Conservation (phyloP, 2,888 invertebrate species). For the Notocelia uddmanniana region DNA sequence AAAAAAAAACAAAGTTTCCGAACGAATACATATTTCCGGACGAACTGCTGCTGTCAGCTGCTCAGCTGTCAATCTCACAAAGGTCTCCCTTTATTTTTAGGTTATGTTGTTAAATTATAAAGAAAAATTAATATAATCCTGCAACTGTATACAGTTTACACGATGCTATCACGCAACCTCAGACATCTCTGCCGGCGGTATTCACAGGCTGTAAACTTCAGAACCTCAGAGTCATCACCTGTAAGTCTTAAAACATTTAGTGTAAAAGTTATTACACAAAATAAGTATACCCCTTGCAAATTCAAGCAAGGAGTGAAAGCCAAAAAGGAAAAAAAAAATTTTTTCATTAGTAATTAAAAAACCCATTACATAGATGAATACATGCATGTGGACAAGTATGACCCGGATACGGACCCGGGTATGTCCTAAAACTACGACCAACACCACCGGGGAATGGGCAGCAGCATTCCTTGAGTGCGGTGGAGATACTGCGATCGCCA, state of each 20-base stretch:
- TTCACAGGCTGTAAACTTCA: conserved; percentile 74
- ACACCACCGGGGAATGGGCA: no score
- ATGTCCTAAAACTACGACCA: no score
- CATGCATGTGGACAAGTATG: no score
- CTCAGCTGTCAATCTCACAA: not conserved
- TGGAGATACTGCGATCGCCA: no score
- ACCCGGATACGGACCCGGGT: no score
- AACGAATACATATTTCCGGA: conserved; percentile 16
- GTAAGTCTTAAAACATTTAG: conserved; percentile 59
- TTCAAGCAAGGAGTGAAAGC: no score
- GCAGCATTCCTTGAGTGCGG: no score
- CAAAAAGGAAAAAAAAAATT: no score
- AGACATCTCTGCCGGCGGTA: conserved; percentile 73
- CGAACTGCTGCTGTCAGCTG: conserved; percentile 25
- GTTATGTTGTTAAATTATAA: conserved; percentile 56
- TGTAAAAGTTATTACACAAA: conserved; percentile 1
- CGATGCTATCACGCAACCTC: conserved; percentile 75
- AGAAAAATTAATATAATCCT: conserved; percentile 4
- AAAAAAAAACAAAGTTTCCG: not conserved
- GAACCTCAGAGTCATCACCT: conserved; percentile 73
- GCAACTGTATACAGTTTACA: conserved; percentile 38
- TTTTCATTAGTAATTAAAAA: not conserved
- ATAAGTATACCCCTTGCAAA: not conserved
- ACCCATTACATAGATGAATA: no score
- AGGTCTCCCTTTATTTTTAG: no score